Evolutionary conservation across 2,113 vertebrate genomes (phyloP).

Genomic region (Eira barbara): DNA sequence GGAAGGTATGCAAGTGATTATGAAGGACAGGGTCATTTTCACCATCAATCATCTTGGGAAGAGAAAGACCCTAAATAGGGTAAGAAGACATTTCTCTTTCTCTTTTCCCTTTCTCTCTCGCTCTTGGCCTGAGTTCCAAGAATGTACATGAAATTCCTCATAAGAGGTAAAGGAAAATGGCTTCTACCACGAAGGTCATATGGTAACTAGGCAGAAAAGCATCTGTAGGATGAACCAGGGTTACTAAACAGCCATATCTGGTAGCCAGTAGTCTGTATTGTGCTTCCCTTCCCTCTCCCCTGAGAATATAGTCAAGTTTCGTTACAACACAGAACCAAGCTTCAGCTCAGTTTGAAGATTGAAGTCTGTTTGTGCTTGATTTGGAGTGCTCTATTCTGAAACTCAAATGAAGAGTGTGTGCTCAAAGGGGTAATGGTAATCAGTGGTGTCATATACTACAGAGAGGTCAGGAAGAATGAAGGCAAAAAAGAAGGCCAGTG

Average conservation of each 20-base stretch:
- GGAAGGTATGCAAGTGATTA: background rate
- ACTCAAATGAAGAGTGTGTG: background rate
- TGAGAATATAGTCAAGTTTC: background rate
- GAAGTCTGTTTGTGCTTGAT: background rate
- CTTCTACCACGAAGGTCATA: background rate
- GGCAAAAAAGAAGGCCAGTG: background rate
- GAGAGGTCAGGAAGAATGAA: background rate
- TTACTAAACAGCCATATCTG: background rate
- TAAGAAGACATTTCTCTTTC: background rate
- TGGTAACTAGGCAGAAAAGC: background rate
- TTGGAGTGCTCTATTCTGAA: background rate
- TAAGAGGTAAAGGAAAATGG: background rate
- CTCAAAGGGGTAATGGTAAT: background rate
- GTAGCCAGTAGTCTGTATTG: background rate
- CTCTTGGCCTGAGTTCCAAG: background rate
- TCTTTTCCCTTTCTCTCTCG: background rate
- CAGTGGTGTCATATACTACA: background rate
- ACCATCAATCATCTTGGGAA: background rate
- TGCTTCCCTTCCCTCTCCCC: background rate
- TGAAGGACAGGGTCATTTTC: background rate
- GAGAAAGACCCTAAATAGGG: background rate
- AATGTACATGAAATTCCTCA: background rate
- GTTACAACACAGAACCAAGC: background rate
- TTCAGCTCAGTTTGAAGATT: background rate
- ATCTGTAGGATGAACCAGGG: background rate